A percentile compares a stretch with the other conserved stretches of the same genome.
phyloP scores from a whole-genome alignment of 2,113 vertebrate species.

The Calonectris borealis region DNA sequence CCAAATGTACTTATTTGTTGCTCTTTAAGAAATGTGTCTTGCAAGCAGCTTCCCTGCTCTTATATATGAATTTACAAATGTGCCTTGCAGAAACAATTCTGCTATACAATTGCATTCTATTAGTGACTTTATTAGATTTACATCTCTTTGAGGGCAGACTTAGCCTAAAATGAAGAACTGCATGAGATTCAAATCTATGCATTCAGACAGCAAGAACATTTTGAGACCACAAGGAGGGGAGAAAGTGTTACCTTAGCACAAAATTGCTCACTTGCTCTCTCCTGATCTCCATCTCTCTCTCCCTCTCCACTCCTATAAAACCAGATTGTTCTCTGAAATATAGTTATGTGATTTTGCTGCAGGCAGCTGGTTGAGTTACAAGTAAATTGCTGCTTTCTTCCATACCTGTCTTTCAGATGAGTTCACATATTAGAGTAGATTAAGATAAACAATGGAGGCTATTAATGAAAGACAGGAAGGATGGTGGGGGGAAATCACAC shows the following conservation, averaged over 20 bases:
- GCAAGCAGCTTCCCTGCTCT: neutral
- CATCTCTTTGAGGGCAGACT: neutral
- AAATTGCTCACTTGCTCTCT: neutral
- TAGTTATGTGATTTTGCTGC: constrained; percentile 10
- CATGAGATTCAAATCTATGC: neutral
- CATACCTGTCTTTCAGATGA: constrained; percentile 17
- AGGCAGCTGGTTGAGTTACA: constrained; percentile 23
- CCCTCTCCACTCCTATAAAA: neutral
- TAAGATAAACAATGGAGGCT: neutral
- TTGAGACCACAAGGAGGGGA: constrained; percentile 17
- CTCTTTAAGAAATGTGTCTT: neutral
- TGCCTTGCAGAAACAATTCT: constrained; percentile 12
- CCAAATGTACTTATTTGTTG: neutral
- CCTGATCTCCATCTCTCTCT: neutral
- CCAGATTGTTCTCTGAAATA: neutral
- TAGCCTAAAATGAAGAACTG: neutral
- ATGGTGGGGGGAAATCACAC: neutral
- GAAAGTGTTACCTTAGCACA: neutral
- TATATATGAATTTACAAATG: neutral
- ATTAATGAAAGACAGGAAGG: constrained; percentile 8
- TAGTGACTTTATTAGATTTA: neutral
- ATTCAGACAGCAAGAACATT: neutral
- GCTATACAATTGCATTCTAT: neutral
- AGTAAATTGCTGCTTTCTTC: constrained; percentile 13
- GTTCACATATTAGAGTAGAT: neutral